These are phyloP conservation scores for Dendrolimus pini DNA, from an alignment of 2,888 invertebrate species.

Conservation along the genomic window DNA sequence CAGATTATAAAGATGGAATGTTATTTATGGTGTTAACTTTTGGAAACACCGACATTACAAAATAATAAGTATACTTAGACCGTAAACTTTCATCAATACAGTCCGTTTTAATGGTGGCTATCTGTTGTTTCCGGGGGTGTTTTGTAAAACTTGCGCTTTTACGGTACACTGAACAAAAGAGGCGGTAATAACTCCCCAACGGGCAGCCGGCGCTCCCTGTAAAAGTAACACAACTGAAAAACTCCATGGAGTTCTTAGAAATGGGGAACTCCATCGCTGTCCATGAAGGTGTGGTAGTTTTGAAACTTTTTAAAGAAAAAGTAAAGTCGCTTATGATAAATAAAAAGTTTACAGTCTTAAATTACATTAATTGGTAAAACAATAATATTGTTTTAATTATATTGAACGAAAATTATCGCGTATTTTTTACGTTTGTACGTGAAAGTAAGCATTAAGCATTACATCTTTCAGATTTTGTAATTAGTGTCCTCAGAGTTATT, in stretches of 20 bases:
- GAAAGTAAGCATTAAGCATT: no score
- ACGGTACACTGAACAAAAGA: constrained; percentile 53
- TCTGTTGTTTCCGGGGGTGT: constrained; percentile 31
- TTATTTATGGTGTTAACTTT: no score
- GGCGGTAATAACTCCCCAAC: constrained; percentile 50
- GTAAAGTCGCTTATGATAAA: neutral
- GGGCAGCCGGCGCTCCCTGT: constrained; percentile 11
- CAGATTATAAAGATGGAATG: no score
- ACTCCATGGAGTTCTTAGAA: constrained; percentile 44
- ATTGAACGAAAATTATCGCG: no score
- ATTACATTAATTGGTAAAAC: no score
- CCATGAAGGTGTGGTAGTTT: constrained; percentile 52
- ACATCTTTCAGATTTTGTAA: no score
- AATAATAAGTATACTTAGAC: constrained; percentile 4
- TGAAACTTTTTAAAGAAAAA: constrained; percentile 41
- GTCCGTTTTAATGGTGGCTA: constrained; percentile 27
- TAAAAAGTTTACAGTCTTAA: no score
- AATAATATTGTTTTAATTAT: no score
- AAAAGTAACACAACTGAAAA: constrained; percentile 48
- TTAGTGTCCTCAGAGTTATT: no score
- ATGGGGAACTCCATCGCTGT: constrained; percentile 51
- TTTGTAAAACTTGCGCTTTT: constrained; percentile 56
- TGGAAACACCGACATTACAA: neutral
- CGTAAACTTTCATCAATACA: constrained; percentile 20
- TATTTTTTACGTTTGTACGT: no score